Conservation (phyloP, 2,797 vertebrate species). For the Anguilla pacifica region DNA sequence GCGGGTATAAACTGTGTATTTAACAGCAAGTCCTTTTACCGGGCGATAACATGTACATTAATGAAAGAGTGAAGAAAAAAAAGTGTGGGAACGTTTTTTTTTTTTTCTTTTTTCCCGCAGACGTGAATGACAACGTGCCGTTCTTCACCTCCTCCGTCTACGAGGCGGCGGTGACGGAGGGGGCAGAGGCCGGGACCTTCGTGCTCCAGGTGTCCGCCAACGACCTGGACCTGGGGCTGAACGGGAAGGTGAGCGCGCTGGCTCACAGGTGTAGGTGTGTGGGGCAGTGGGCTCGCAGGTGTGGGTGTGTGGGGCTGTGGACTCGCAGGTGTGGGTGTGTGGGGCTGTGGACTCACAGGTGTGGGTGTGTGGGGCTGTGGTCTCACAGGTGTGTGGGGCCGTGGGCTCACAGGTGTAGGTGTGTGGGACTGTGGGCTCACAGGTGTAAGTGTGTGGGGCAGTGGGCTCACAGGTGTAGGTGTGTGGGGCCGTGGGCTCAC, state of each 20-base stretch:
- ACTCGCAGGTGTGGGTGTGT: too few species aligned
- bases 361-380: not conserved
- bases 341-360: not conserved
- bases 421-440: not conserved
- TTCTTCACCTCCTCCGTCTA: slow-evolving; percentile 91
- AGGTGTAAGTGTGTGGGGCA: not conserved
- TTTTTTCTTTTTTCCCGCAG: slow-evolving; percentile 56
- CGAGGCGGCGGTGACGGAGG: slow-evolving; percentile 83
- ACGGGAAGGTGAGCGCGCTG: slow-evolving; percentile 76
- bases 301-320: too few species aligned
- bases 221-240: slow-evolving; percentile 81
- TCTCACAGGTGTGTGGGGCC: not conserved
- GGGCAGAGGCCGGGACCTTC: slow-evolving; percentile 75
- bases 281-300: too few species aligned
- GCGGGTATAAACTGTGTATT: not conserved
- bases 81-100: not conserved
- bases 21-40: not conserved
- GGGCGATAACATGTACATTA: not conserved
- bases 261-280: not conserved
- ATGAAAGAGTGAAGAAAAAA: slow-evolving; percentile 1
- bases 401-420: not conserved
- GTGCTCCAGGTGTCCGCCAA: slow-evolving; percentile 83
- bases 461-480: not conserved
- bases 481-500: slow-evolving; percentile 32
- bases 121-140: slow-evolving; percentile 90